Conservation (phyloP, 1,140 invertebrate species). For the Formica selysi region DNA sequence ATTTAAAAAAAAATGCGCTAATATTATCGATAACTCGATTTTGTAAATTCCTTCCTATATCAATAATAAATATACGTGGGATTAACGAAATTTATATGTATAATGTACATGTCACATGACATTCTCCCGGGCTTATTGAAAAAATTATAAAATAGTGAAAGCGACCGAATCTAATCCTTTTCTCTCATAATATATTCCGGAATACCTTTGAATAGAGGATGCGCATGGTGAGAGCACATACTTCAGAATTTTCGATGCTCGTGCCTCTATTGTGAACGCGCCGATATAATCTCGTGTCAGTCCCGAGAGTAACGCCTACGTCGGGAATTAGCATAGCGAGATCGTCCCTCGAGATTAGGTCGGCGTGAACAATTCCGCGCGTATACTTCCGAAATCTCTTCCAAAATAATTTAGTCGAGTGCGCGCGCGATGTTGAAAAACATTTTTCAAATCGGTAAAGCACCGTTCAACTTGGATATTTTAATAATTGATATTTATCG, state of each 20-base stretch:
- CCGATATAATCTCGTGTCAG: constrained; percentile 75
- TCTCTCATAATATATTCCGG: constrained; percentile 67
- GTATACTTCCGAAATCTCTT: constrained; percentile 57
- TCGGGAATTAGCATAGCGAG: constrained; percentile 77
- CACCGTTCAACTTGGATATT: background rate
- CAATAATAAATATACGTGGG: constrained; percentile 4
- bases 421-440: background rate
- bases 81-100: background rate
- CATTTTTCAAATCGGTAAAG: background rate
- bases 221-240: constrained; percentile 43
- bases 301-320: constrained; percentile 74
- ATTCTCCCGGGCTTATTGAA: background rate
- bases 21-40: background rate
- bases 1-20: too few relatives aligned
- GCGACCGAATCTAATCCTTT: constrained; percentile 65
- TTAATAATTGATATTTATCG: background rate
- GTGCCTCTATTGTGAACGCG: constrained; percentile 67
- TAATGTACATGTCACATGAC: background rate
- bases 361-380: constrained; percentile 63
- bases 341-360: constrained; percentile 66
- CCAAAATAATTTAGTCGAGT: background rate
- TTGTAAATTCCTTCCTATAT: too few relatives aligned
- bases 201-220: constrained; percentile 72
- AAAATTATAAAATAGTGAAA: constrained; percentile 29
- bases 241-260: constrained; percentile 59